phyloP scores from a whole-genome alignment of 2,888 invertebrate genomes.

The Octonoba sinensis region DNA sequence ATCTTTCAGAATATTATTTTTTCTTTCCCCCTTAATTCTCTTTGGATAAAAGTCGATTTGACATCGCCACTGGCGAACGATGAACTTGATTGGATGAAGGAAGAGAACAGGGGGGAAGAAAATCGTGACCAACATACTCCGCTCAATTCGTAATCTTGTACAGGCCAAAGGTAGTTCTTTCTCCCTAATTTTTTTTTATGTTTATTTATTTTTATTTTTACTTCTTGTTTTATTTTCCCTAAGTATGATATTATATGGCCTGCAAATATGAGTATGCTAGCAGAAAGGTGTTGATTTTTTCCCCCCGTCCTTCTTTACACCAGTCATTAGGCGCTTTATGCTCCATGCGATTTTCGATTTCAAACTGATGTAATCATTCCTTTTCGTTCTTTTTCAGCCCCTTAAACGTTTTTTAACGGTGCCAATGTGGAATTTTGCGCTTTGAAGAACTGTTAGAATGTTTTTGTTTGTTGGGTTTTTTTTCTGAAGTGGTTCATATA shows the following conservation, averaged over 20 bases:
- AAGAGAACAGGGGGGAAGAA: conserved; percentile 1
- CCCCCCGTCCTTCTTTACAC: no score
- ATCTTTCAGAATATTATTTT: neutral
- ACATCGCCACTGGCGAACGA: conserved; percentile 40
- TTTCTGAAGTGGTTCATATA: no score
- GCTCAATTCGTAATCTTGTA: conserved; percentile 27
- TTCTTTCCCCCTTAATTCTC: neutral
- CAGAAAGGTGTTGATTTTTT: neutral
- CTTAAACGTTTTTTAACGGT: no score
- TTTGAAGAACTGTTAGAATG: no score
- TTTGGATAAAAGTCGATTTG: conserved; percentile 25
- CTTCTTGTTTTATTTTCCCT: conserved; percentile 7
- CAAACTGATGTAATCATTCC: no score
- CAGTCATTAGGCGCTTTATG: no score
- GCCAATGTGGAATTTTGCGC: no score
- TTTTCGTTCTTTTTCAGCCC: no score
- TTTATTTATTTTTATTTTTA: neutral
- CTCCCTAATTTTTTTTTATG: neutral
- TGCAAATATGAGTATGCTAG: conserved; percentile 7
- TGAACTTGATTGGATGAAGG: conserved; percentile 49
- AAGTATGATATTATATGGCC: neutral
- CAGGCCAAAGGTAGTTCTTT: neutral
- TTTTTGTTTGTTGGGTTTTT: no score
- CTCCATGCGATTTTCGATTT: no score
- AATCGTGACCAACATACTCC: conserved; percentile 54